Percentiles rank a stretch among this genome's conserved stretches.
phyloP scores from a whole-genome alignment of 2,113 vertebrate species.

The Actenoides lindsayi region DNA sequence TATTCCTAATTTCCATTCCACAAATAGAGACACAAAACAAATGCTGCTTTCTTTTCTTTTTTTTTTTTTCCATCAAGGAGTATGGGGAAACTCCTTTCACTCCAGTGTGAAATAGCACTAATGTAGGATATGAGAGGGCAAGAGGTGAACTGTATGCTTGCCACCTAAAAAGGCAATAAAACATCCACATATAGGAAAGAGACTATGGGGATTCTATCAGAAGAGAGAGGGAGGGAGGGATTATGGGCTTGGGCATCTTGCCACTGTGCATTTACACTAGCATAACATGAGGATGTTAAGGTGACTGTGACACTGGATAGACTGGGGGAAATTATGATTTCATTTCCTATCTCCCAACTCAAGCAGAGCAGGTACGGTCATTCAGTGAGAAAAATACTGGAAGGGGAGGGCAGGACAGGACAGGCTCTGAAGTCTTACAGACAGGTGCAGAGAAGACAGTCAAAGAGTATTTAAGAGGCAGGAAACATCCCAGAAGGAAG shows the following conservation, averaged over 20 bases:
- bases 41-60: not conserved
- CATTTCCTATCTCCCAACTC: not conserved
- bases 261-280: not conserved
- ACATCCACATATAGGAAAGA: not conserved
- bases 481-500: not conserved
- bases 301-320: not conserved
- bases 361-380: not conserved
- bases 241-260: not conserved
- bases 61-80: not conserved
- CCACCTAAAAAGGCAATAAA: not conserved
- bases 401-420: not conserved
- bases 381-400: not conserved
- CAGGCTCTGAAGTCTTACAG: slow-evolving; percentile 1
- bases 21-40: not conserved
- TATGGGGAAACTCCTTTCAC: not conserved
- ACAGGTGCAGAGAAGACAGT: not conserved
- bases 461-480: not conserved
- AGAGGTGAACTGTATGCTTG: not conserved
- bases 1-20: not conserved
- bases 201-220: not conserved
- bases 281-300: not conserved
- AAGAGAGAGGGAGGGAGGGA: not conserved
- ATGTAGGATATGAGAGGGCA: not conserved
- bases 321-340: not conserved
- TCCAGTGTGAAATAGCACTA: not conserved